These are phyloP conservation scores for Papilio xuthus DNA, from an alignment of 1,140 invertebrate genomes.

Conservation along the genomic window DNA sequence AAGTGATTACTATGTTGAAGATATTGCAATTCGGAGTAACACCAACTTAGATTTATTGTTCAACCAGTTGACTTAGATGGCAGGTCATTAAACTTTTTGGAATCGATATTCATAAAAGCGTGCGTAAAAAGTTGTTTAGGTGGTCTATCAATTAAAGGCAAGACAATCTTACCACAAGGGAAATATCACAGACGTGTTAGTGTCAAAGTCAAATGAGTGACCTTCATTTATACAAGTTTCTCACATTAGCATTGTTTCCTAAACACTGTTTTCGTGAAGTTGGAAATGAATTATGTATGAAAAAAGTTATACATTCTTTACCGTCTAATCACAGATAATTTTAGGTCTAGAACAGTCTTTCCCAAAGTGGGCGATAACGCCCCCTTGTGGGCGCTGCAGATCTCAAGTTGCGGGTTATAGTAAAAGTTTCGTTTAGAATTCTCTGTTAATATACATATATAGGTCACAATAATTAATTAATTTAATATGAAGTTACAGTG, in stretches of 20 bases:
- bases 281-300: neutral
- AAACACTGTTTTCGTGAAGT: constrained; percentile 12
- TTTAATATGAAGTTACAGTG: no score
- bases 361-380: no score
- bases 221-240: constrained; percentile 17
- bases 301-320: neutral
- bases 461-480: no score
- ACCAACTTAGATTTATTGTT: neutral
- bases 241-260: neutral
- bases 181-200: neutral
- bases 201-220: neutral
- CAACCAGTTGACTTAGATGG: neutral
- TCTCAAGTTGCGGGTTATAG: no score
- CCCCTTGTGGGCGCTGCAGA: no score
- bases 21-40: neutral
- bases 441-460: no score
- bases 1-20: neutral
- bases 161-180: neutral
- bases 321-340: neutral
- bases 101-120: neutral
- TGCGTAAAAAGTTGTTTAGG: neutral
- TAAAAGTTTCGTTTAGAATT: no score
- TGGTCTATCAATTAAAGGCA: neutral
- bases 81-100: neutral
- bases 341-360: neutral